phyloP scores from a whole-genome alignment of 2,113 vertebrate species.

The Caranx melampygus region DNA sequence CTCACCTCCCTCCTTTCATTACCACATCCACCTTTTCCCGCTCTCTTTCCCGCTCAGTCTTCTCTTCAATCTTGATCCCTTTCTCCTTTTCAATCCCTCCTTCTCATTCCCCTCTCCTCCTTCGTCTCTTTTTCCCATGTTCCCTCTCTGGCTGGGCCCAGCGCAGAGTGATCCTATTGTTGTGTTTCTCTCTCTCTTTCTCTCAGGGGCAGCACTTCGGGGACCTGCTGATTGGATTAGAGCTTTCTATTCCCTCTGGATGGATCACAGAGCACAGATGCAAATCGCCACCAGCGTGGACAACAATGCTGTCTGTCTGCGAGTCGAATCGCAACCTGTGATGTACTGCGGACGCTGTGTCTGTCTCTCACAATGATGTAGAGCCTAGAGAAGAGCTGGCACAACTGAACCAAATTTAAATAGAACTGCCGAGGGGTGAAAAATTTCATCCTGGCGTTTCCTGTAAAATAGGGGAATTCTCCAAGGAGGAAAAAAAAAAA shows the following conservation, averaged over 20 bases:
- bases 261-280: slow-evolving; percentile 93
- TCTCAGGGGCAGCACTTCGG: slow-evolving; percentile 90
- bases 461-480: background rate
- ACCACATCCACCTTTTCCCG: slow-evolving; percentile 34
- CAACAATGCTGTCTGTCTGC: slow-evolving; percentile 72
- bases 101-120: slow-evolving; percentile 22
- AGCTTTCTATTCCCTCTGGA: slow-evolving; percentile 96
- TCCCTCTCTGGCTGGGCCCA: slow-evolving; percentile 34
- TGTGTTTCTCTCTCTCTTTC: slow-evolving; percentile 71
- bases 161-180: slow-evolving; percentile 88
- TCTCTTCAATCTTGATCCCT: slow-evolving; percentile 55
- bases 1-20: slow-evolving; percentile 42
- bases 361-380: slow-evolving; percentile 29
- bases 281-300: slow-evolving; percentile 81
- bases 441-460: background rate
- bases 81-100: slow-evolving; percentile 37
- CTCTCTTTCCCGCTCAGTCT: slow-evolving; percentile 36
- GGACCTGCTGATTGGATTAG: slow-evolving; percentile 99
- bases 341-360: slow-evolving; percentile 18
- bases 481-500: slow-evolving; percentile 49
- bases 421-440: background rate
- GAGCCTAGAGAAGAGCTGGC: background rate
- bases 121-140: slow-evolving; percentile 36
- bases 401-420: background rate
- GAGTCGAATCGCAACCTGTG: slow-evolving; percentile 53